phyloP scores from a whole-genome alignment of 2,888 invertebrate species.

The Rhabditoides inermis region DNA sequence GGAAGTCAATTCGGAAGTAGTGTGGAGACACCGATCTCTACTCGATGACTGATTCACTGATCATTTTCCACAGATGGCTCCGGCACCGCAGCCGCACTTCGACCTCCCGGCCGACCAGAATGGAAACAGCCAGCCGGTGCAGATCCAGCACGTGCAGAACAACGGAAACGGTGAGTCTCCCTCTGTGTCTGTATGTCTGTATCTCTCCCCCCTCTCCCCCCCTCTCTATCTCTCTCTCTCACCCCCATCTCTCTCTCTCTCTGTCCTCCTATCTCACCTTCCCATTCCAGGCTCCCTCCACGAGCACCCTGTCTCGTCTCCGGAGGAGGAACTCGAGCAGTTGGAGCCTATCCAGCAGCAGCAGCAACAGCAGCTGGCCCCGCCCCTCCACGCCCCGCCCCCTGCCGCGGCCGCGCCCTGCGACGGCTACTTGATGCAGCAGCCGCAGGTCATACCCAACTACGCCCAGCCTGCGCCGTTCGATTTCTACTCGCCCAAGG shows the following conservation, averaged over 20 bases:
- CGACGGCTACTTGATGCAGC: too few relatives aligned
- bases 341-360: not conserved
- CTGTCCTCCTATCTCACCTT: not conserved
- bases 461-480: too few relatives aligned
- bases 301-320: slow-evolving; percentile 7
- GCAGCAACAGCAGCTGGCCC: not conserved
- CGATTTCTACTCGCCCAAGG: too few relatives aligned
- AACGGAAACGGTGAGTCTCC: not conserved
- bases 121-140: slow-evolving; percentile 13
- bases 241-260: not conserved
- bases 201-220: not conserved
- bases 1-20: too few relatives aligned
- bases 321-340: slow-evolving; percentile 6
- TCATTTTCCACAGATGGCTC: too few relatives aligned
- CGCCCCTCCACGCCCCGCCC: not conserved
- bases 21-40: too few relatives aligned
- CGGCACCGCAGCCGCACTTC: not conserved
- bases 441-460: too few relatives aligned
- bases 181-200: not conserved
- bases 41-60: too few relatives aligned
- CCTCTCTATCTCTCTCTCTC: not conserved
- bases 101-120: not conserved
- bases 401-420: not conserved
- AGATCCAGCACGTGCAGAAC: slow-evolving; percentile 4
- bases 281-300: slow-evolving; percentile 2